These are phyloP conservation scores for Apodemia zela DNA, from an alignment of 2,888 invertebrate species.

Conservation along the genomic window DNA sequence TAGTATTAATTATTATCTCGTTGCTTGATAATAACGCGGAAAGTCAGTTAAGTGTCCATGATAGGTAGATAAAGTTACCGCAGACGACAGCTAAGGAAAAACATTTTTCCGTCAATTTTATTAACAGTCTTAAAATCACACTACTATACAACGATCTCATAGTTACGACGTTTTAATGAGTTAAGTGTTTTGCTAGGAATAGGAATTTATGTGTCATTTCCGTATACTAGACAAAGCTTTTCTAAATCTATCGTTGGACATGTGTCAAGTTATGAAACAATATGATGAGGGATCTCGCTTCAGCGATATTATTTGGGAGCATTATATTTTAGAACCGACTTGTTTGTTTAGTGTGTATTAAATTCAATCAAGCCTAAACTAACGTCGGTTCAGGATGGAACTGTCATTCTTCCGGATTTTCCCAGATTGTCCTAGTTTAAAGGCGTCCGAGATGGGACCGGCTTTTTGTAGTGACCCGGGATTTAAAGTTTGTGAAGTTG, in stretches of 20 bases:
- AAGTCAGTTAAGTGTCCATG: no score
- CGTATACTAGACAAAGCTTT: constrained; percentile 3
- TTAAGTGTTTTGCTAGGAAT: background rate
- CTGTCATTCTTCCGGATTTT: constrained; percentile 23
- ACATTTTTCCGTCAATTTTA: background rate
- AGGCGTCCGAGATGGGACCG: constrained; percentile 17
- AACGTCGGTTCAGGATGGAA: constrained; percentile 18
- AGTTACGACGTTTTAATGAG: background rate
- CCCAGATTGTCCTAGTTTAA: constrained; percentile 20
- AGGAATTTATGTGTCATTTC: background rate
- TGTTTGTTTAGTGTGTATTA: constrained; percentile 17
- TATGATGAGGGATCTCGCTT: constrained; percentile 19
- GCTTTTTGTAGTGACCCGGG: constrained; percentile 19
- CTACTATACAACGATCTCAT: background rate
- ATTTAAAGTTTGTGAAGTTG: constrained; percentile 15
- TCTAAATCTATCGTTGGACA: constrained; percentile 11
- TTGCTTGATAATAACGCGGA: no score
- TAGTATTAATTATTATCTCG: no score
- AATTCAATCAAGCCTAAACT: constrained; percentile 20
- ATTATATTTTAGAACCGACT: constrained; percentile 9
- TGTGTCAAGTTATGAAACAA: constrained; percentile 13
- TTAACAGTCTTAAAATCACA: background rate
- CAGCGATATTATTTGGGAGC: constrained; percentile 11
- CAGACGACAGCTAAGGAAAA: no score
- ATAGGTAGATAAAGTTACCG: no score